Base-by-base conservation (phyloP, 2,888 invertebrate genomes). In the Alviniconcha strummeri region DNA sequence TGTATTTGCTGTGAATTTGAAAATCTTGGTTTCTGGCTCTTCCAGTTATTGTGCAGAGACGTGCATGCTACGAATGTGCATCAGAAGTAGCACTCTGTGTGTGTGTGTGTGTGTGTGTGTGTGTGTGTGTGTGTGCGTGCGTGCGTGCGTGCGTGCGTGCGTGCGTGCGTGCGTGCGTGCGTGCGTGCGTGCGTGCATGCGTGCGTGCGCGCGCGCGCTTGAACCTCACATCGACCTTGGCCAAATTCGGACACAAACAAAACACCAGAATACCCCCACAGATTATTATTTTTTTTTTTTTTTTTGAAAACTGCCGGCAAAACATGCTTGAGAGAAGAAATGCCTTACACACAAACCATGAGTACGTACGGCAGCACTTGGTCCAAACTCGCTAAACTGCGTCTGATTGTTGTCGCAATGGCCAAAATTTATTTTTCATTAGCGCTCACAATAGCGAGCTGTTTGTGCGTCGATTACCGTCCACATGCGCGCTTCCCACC, bases 391-490 rank as follows among this genome's bases (percentile, higher is more conserved):
- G 76, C 80, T 84, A 84, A 84, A 84, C 84, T 84, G 81, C 67
- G 36, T 52, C 75, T 55, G 64, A 81, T 81, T 84, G 84, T 79
- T 69, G 67, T 55, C 19, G 56, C 64, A 69, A 75, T 71, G 54
- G 56, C 71, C 71, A 69, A 79, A 75, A 85, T 85, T 85, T 85
- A 85, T 85, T 85, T 85, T 85, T 83, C 85, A 85, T 85, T 85
- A 85, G 54, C 56, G 76, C 55, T 54, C 60, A 83, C 80, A 83
- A 83, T 72, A 71, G 67, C 13, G 9, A 36, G 54, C 72, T 52
- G 54, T 81, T 69, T 72, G 19, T 56, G 7, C 36, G 54, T 79
- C 81, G 71, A 74, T 81, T 67, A 72, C 79, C 76, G n/a, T 75
- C 60, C 60, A 60, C 9, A 60, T 8, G 60, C 13, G 60, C 13